These are phyloP conservation scores for Calephelis perditalis DNA, from an alignment of 2,888 invertebrate genomes.

Conservation along the genomic window DNA sequence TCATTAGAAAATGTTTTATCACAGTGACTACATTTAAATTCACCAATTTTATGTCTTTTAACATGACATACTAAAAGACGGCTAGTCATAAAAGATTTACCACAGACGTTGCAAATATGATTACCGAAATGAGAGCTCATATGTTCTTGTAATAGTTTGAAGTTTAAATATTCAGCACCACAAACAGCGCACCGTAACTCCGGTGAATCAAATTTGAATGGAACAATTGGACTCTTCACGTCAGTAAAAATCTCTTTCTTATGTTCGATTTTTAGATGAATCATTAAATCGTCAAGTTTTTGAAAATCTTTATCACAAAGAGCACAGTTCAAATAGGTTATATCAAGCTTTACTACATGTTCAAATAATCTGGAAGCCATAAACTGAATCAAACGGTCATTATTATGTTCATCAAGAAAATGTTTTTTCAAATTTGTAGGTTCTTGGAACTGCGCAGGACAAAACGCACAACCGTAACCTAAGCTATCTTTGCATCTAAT, in stretches of 20 bases:
- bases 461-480: conserved; percentile 47
- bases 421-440: conserved; percentile 45
- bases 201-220: conserved; percentile 51
- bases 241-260: conserved; percentile 38
- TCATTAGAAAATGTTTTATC: conserved; percentile 41
- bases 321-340: conserved; percentile 44
- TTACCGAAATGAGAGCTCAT: conserved; percentile 56
- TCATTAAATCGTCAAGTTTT: conserved; percentile 39
- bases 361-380: conserved; percentile 38
- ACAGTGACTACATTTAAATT: conserved; percentile 46
- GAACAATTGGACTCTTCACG: conserved; percentile 46
- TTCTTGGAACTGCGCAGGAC: conserved; percentile 39
- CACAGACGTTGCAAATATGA: conserved; percentile 46
- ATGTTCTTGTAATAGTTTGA: conserved; percentile 52
- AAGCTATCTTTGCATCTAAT: conserved; percentile 41
- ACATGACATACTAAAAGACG: conserved; percentile 39
- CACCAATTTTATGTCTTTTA: conserved; percentile 42
- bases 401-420: conserved; percentile 44
- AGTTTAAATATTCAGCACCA: conserved; percentile 38
- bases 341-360: conserved; percentile 47
- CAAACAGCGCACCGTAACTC: conserved; percentile 48
- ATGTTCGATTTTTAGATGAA: conserved; percentile 40
- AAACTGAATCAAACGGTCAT: conserved; percentile 37
- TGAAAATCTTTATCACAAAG: conserved; percentile 39
- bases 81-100: conserved; percentile 42